phyloP scores from a whole-genome alignment of 2,113 vertebrate species.

The Rattus rattus region DNA sequence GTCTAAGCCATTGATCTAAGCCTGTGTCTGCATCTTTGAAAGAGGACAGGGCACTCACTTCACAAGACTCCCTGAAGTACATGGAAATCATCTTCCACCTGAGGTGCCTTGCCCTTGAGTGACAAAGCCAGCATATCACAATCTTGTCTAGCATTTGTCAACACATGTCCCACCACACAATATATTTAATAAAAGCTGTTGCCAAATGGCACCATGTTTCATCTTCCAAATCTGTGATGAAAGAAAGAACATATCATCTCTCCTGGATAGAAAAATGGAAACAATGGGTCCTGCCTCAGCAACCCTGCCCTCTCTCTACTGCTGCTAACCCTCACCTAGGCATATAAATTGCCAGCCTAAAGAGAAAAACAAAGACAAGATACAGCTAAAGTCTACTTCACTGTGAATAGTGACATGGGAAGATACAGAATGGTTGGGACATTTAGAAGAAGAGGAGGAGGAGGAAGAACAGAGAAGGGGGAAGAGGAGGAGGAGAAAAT shows the following conservation, averaged over 20 bases:
- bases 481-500: neutral
- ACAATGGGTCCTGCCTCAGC: neutral
- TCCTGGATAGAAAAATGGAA: neutral
- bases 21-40: neutral
- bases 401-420: neutral
- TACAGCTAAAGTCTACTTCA: neutral
- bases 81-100: slow-evolving; percentile 9
- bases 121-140: neutral
- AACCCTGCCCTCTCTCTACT: neutral
- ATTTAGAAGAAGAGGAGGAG: neutral
- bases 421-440: neutral
- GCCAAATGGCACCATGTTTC: neutral
- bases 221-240: neutral
- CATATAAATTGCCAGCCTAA: neutral
- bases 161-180: neutral
- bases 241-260: neutral
- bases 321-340: neutral
- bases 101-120: neutral
- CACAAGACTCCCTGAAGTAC: neutral
- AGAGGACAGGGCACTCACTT: neutral
- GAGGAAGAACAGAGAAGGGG: fast-evolving
- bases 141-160: neutral
- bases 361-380: slow-evolving; percentile 20
- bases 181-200: neutral
- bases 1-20: neutral